Conservation (phyloP, 2,113 vertebrate species). For the Chloropsis hardwickii region DNA sequence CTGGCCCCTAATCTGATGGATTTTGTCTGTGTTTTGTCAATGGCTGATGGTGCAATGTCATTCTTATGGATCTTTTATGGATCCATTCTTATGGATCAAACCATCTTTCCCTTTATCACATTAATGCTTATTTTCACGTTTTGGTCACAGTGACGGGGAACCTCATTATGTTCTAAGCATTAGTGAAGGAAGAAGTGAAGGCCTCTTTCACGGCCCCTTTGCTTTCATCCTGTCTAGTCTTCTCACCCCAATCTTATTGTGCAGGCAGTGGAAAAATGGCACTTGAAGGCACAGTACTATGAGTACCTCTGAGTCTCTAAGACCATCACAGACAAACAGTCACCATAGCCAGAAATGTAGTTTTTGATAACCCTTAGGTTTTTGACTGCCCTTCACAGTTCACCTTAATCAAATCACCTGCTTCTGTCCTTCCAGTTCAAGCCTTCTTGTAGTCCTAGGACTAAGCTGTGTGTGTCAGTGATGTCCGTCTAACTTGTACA, state of each 20-base stretch:
- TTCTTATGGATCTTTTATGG: no score
- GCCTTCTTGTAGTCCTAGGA: neutral
- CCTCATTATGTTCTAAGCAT: neutral
- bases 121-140: neutral
- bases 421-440: neutral
- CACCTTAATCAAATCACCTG: neutral
- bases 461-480: neutral
- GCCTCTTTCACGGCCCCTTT: neutral
- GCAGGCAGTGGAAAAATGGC: neutral
- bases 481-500: neutral
- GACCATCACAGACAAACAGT: neutral
- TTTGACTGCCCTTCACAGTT: neutral
- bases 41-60: neutral
- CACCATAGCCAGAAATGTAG: neutral
- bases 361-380: neutral
- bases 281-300: neutral
- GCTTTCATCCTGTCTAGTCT: neutral
- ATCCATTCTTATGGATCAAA: no score
- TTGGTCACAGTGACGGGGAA: neutral
- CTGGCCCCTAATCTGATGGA: neutral
- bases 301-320: neutral
- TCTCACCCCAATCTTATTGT: neutral
- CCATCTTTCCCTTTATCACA: neutral
- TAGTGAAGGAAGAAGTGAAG: neutral
- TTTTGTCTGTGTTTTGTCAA: neutral